Evolutionary conservation across 2,113 vertebrate species (phyloP).

Genomic region (Phrynocephalus versicolor): DNA sequence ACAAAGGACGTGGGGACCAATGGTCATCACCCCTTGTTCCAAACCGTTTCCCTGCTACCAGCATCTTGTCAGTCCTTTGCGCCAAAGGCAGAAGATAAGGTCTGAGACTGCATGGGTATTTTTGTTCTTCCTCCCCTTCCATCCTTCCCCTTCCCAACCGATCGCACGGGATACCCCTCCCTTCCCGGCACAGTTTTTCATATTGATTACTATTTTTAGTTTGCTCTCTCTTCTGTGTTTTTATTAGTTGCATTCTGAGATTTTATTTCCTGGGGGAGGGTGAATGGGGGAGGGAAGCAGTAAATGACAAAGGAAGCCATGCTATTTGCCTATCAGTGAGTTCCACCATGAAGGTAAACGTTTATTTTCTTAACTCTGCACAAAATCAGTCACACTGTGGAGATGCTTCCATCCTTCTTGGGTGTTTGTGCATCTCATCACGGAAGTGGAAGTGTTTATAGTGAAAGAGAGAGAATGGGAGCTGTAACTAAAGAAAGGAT

Average conservation of each 20-base stretch:
- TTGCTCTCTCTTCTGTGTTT: constrained; percentile 1
- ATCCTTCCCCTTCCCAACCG: not conserved
- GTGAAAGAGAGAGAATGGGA: not conserved
- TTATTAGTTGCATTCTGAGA: not conserved
- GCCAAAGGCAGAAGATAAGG: constrained; percentile 5
- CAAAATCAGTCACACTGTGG: constrained; percentile 23
- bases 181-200: not conserved
- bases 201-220: not conserved
- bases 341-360: constrained; percentile 37
- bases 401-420: not conserved
- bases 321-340: constrained; percentile 18
- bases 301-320: not conserved
- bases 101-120: constrained; percentile 28
- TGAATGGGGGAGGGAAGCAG: not conserved
- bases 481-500: not conserved
- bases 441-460: not conserved
- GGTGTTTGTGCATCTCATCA: not conserved
- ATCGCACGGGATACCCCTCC: too few relatives aligned
- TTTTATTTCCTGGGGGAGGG: constrained; percentile 1
- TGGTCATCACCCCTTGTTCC: constrained; percentile 26
- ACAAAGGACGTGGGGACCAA: constrained; percentile 3
- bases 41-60: constrained; percentile 40
- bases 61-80: constrained; percentile 23
- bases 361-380: not conserved
- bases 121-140: constrained; percentile 10